These are phyloP conservation scores for Habrosyne pyritoides DNA, from an alignment of 2,888 invertebrate species.

Conservation along the genomic window DNA sequence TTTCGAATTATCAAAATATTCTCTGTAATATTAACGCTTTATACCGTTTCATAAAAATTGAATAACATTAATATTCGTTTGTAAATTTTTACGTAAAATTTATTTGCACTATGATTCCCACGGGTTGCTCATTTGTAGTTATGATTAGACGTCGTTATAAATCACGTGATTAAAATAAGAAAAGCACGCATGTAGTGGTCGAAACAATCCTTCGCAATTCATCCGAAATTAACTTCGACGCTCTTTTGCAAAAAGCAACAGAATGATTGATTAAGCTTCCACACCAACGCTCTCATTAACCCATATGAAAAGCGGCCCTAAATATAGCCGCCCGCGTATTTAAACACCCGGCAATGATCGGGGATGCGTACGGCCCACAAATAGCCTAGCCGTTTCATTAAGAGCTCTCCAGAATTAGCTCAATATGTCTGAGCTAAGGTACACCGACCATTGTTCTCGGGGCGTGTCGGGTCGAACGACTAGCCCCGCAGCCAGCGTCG, in stretches of 20 bases:
- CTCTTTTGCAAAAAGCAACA: background rate
- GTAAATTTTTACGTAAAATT: too few relatives aligned
- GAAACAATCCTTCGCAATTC: too few relatives aligned
- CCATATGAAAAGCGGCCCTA: background rate
- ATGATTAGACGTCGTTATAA: too few relatives aligned
- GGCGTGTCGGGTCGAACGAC: constrained; percentile 1
- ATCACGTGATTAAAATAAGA: too few relatives aligned
- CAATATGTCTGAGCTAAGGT: background rate
- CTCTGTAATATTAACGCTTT: too few relatives aligned
- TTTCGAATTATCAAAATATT: too few relatives aligned
- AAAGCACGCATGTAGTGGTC: too few relatives aligned
- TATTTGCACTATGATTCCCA: too few relatives aligned
- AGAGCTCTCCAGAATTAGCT: constrained; percentile 16
- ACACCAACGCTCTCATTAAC: background rate
- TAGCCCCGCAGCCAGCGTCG: background rate
- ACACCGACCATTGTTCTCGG: background rate
- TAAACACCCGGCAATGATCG: constrained; percentile 22
- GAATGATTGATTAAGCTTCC: background rate
- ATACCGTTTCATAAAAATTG: too few relatives aligned
- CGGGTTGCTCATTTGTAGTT: too few relatives aligned
- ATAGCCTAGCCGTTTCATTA: constrained; percentile 25
- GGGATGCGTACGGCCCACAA: constrained; percentile 21
- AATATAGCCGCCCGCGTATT: constrained; percentile 16
- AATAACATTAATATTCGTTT: too few relatives aligned
- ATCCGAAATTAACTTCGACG: background rate